Evolutionary conservation across 2,888 invertebrate species (phyloP).

Genomic region (Endotricha flammealis): DNA sequence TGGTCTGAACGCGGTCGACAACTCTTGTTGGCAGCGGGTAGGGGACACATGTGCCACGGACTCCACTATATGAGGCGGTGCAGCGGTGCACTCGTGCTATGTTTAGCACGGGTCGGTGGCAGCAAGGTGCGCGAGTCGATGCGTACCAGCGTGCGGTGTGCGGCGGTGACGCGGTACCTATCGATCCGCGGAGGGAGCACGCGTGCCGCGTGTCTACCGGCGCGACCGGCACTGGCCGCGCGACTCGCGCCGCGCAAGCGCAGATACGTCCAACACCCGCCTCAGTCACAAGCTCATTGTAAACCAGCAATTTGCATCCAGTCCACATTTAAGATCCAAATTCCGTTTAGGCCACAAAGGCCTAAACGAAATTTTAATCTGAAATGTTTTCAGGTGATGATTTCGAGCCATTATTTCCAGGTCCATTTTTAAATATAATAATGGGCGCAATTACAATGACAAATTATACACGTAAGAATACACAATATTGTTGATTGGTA

Average conservation of each 20-base stretch:
- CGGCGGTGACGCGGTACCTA: slow-evolving; percentile 31
- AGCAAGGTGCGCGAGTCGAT: slow-evolving; percentile 36
- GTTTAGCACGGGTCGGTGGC: slow-evolving; percentile 48
- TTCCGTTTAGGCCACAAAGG: no score
- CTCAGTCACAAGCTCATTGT: slow-evolving; percentile 23
- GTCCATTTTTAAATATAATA: no score
- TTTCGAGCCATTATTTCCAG: no score
- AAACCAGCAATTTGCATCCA: slow-evolving; percentile 14
- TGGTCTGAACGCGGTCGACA: slow-evolving; percentile 20
- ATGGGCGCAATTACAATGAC: no score
- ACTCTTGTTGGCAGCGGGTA: slow-evolving; percentile 23
- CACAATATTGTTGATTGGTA: no score
- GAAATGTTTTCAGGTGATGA: no score
- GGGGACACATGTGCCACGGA: slow-evolving; percentile 34
- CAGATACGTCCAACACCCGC: slow-evolving; percentile 12
- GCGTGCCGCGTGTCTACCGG: slow-evolving; percentile 72
- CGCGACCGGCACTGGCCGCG: slow-evolving; percentile 67
- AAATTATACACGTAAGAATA: no score
- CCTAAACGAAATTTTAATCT: no score
- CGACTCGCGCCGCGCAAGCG: slow-evolving; percentile 56
- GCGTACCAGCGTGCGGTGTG: slow-evolving; percentile 31
- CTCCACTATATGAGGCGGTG: slow-evolving; percentile 40
- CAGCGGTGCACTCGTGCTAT: slow-evolving; percentile 61
- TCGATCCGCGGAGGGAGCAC: slow-evolving; percentile 44
- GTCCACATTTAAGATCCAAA: not conserved